Conservation (phyloP, 92 coral and sea anemone species). For the Zoanthus gigantus region DNA sequence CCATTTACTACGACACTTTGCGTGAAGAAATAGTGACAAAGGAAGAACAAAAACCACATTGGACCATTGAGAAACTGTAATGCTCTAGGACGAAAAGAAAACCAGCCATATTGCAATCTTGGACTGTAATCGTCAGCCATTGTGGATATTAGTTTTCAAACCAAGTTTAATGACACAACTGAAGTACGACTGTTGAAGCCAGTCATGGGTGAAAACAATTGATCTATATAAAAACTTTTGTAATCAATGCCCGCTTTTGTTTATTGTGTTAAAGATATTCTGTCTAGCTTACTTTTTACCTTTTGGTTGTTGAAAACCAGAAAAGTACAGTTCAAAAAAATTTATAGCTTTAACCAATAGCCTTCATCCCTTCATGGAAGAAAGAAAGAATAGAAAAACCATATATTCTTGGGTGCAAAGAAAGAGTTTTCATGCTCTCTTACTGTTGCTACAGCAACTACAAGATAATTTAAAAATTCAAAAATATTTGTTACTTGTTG, state of each 20-base stretch:
- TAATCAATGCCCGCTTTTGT: neutral
- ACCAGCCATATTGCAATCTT: slow-evolving; percentile 74
- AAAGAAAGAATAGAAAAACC: too few relatives aligned
- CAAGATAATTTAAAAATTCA: neutral
- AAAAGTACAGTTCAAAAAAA: too few relatives aligned
- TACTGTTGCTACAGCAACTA: neutral
- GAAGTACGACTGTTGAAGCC: neutral
- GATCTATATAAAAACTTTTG: neutral
- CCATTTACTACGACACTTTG: slow-evolving; percentile 87
- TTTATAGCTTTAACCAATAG: too few relatives aligned
- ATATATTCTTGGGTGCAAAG: too few relatives aligned
- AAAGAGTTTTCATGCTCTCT: neutral
- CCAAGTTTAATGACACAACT: neutral
- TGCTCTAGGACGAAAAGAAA: slow-evolving; percentile 77
- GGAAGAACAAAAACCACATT: slow-evolving; percentile 81
- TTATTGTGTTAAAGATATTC: neutral
- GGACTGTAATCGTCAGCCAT: slow-evolving; percentile 16
- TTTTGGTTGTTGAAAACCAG: too few relatives aligned
- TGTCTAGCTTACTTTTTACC: neutral
- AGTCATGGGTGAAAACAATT: slow-evolving; percentile 10
- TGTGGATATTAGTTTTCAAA: neutral
- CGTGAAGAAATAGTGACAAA: slow-evolving; percentile 77
- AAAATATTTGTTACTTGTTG: neutral
- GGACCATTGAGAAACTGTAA: slow-evolving; percentile 88
- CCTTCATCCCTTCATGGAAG: too few relatives aligned